Evolutionary conservation across 2,888 invertebrate genomes (phyloP), one percentile per base, ranked within the genome.

Genomic region (Cataglyphis rosenhaueri): DNA sequence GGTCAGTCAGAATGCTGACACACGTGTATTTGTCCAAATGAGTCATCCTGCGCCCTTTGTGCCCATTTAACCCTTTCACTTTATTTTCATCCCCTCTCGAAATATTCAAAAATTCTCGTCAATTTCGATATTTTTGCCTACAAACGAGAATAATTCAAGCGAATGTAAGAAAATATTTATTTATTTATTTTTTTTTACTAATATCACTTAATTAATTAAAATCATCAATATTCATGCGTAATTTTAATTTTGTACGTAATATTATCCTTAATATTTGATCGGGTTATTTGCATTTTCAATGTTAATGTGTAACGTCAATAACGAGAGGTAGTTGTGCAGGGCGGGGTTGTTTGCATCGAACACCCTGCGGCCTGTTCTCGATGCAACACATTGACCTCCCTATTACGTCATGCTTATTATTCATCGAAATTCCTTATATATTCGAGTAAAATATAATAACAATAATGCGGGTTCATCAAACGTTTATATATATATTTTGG

Each of bases 341-440:
- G 70, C 25, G 75, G 52, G 38, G 75, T 55, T 29, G 41, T 38
- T 66, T 15, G n/a, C 52, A 25, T 21, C 73, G 74, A 75, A 52
- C 48, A 25, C 68, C 12, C 64, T n/a, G 41, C 29, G 41, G 15
- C 29, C 12, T 64, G 41, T 44, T 44, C 74, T 44, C 74, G 41
- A 44, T 74, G 35, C 71, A 15, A 38, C 64, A 38, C 55, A 55
- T 76, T 64, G 12, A 38, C 70, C 25, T 68, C 29, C 44, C 35
- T 29, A 9, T 66, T 75, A 38, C 75, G 12, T 75, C 75, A 66
- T 52, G 75, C 55, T 76, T 68, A 68, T 76, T 76, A 76, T 70
- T 76, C 68, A 76, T 64, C 15, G 15, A 64, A 64, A 21, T 68
- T 38, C n/a, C 18, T 52, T 76, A 38, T 25, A 55, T 52, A 52